Evolutionary conservation across 2,888 invertebrate genomes (phyloP).

Genomic region (Dusona sp.): DNA sequence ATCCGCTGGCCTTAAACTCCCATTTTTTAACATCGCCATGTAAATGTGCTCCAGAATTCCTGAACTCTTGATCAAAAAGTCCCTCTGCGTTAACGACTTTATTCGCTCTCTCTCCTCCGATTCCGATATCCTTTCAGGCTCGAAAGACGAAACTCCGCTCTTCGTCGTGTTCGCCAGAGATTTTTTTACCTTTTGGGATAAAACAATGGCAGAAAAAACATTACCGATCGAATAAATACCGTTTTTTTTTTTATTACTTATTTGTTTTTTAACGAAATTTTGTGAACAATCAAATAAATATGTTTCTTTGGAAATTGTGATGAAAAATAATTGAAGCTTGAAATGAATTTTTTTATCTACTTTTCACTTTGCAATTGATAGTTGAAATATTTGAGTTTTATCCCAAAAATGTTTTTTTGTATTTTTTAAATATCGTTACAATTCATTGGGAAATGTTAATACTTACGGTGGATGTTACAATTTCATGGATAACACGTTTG

Average conservation of each 20-base stretch:
- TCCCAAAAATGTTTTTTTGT: background rate
- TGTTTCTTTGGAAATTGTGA: background rate
- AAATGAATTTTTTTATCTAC: too few relatives aligned
- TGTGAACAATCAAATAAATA: background rate
- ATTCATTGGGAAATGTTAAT: background rate
- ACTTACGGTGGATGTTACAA: constrained; percentile 80
- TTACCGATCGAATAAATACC: background rate
- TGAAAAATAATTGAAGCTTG: background rate
- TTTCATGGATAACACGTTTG: constrained; percentile 87
- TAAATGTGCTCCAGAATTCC: constrained; percentile 89
- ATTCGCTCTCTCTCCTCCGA: constrained; percentile 91
- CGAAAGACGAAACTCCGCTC: constrained; percentile 86
- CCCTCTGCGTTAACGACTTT: constrained; percentile 88
- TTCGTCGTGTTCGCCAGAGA: constrained; percentile 34
- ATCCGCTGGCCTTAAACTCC: constrained; percentile 88
- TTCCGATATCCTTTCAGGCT: constrained; percentile 89
- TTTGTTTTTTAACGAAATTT: too few relatives aligned
- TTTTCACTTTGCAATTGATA: background rate
- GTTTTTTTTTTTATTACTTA: too few relatives aligned
- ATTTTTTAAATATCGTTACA: background rate
- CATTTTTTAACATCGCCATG: constrained; percentile 89
- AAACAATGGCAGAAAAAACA: background rate
- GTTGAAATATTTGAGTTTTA: background rate
- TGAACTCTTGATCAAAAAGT: constrained; percentile 89
- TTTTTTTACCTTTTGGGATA: constrained; percentile 76